These are phyloP conservation scores for Aphelinus certus DNA, from an alignment of 1,140 invertebrate species.

Conservation along the genomic window DNA sequence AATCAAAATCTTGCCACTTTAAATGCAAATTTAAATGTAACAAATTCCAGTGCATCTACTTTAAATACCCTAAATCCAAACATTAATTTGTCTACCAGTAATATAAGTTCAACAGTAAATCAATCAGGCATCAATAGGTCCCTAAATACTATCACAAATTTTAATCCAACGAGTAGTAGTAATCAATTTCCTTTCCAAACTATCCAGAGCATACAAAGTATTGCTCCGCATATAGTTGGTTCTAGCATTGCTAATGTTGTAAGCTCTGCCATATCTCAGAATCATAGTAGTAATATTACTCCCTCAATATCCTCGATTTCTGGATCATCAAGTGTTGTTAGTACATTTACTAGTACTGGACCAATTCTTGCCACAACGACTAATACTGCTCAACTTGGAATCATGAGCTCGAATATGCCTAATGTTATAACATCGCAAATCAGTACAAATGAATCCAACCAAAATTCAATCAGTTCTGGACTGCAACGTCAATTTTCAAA, in stretches of 20 bases:
- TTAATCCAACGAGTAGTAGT: slow-evolving; percentile 56
- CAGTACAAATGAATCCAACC: slow-evolving; percentile 30
- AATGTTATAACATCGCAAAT: slow-evolving; percentile 57
- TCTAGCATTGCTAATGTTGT: slow-evolving; percentile 57
- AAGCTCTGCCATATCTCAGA: slow-evolving; percentile 53
- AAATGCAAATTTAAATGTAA: slow-evolving; percentile 39
- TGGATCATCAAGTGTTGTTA: slow-evolving; percentile 49
- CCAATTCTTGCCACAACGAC: slow-evolving; percentile 53
- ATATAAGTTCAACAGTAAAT: slow-evolving; percentile 55
- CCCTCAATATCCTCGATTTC: slow-evolving; percentile 34
- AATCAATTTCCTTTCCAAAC: slow-evolving; percentile 59
- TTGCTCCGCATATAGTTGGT: slow-evolving; percentile 62
- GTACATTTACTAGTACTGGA: slow-evolving; percentile 58
- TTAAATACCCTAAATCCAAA: slow-evolving; percentile 43
- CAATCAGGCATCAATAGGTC: slow-evolving; percentile 54
- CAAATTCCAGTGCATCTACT: slow-evolving; percentile 36
- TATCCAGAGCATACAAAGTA: slow-evolving; percentile 62
- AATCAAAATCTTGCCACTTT: slow-evolving; percentile 50
- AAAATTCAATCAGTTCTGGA: slow-evolving; percentile 36
- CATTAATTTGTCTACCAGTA: slow-evolving; percentile 45
- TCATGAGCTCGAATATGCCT: slow-evolving; percentile 60
- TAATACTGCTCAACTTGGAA: slow-evolving; percentile 58
- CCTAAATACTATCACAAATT: slow-evolving; percentile 56
- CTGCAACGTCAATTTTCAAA: slow-evolving; percentile 57
- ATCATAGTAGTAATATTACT: slow-evolving; percentile 53